Evolutionary conservation across 1,140 invertebrate species (phyloP), one percentile per base, ranked within the genome.

Genomic region (Alviniconcha marisindica): DNA sequence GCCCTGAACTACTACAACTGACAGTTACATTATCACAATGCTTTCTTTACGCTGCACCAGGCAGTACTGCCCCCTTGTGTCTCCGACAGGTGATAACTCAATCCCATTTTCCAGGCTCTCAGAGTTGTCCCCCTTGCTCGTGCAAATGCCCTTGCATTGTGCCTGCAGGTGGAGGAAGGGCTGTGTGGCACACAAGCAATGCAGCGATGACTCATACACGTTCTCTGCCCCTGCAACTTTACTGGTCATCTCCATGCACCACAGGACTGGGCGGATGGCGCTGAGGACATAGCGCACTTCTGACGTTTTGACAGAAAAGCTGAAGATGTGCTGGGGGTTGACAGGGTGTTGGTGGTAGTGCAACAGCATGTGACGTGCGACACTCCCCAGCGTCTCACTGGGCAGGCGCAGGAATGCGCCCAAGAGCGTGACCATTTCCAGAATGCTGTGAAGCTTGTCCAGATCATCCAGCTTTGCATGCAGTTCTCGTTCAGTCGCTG

Each of bases 351-450:
- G 83, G 42, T 88, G 84, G 77, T 87, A 89, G 74, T 90, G 83
- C 4, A 86, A 78, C 60, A 91, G 74, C 86, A 89, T 89, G 56
- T 86, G 79, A 44, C 84, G 73, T 42, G 87, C 84, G 44, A 84
- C 40, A 40, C 74, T 63, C 73, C 83, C 85, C 21, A 91, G 77
- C 31, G 66, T 85, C 21, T 77, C 71, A 15, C 80, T 44, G 14
- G 89, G 85, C 0, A 89, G 82, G 18, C 87, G 84, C 1, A 91
- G 83, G 60, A 85, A 89, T 31, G 87, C 54, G n/a, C 88, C 84
- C n/a, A 90, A 74, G 84, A 91, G 87, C 2, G 87, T 79, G 40
- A 89, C 83, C 81, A 89, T 87, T 69, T 91, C 90, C 38, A 89
- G 81, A 21, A 87, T 85, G 77, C 83, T 79, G 28, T 91, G 89